Conservation (phyloP, 1,140 invertebrate species). For the Dendrolimus punctatus region DNA sequence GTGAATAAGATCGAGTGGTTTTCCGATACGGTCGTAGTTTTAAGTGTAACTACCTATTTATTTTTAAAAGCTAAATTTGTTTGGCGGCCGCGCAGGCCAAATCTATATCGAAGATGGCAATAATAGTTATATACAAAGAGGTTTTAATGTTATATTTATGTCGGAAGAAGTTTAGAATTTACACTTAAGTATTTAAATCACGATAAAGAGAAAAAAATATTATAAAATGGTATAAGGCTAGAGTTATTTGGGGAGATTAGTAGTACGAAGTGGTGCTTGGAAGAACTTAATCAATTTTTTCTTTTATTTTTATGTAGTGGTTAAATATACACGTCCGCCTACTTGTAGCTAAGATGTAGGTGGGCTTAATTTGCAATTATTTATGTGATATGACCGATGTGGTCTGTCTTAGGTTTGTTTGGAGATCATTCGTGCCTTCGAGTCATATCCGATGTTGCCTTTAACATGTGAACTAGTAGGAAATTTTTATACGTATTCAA, state of each 20-base stretch:
- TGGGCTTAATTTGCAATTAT: slow-evolving; percentile 13
- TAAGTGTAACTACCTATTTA: slow-evolving; percentile 38
- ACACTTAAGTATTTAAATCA: slow-evolving; percentile 30
- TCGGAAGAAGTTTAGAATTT: slow-evolving; percentile 41
- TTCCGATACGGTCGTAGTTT: slow-evolving; percentile 24
- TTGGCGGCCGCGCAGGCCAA: slow-evolving; percentile 28
- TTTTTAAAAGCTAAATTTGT: slow-evolving; percentile 27
- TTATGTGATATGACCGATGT: slow-evolving; percentile 12
- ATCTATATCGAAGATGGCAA: slow-evolving; percentile 57
- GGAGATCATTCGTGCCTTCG: slow-evolving; percentile 61
- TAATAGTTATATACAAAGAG: slow-evolving; percentile 62
- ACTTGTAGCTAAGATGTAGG: slow-evolving; percentile 8
- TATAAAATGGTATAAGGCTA: slow-evolving; percentile 44
- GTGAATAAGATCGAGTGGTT: slow-evolving; percentile 35
- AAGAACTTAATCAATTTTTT: slow-evolving; percentile 15
- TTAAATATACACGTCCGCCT: slow-evolving; percentile 8
- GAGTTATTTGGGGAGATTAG: slow-evolving; percentile 33
- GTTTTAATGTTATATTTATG: slow-evolving; percentile 64
- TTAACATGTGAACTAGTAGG: slow-evolving; percentile 39
- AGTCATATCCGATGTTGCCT: slow-evolving; percentile 64
- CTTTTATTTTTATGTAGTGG: slow-evolving; percentile 13
- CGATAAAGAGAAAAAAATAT: slow-evolving; percentile 21
- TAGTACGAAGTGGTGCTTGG: slow-evolving; percentile 50
- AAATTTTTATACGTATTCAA: slow-evolving; percentile 37
- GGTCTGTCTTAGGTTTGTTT: slow-evolving; percentile 22